Conservation (phyloP, 2,888 invertebrate species). For the Theretra japonica region DNA sequence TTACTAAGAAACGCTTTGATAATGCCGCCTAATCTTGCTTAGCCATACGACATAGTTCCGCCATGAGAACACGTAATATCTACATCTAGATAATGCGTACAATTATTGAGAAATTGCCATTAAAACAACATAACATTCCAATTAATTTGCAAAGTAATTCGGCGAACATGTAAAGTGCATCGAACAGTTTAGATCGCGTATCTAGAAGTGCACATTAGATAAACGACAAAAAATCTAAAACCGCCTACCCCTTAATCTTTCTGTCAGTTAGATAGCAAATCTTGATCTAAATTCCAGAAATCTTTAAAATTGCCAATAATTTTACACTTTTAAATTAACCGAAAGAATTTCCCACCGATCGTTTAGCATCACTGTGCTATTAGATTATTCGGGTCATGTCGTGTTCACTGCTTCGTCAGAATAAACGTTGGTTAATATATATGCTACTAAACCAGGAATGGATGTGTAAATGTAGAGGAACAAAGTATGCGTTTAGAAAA, state of each 20-base stretch:
- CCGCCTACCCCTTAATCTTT: conserved; percentile 46
- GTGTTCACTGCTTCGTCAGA: conserved; percentile 37
- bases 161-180: conserved; percentile 27
- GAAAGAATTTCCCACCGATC: conserved; percentile 55
- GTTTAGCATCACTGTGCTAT: conserved; percentile 47
- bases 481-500: background rate
- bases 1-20: conserved; percentile 10
- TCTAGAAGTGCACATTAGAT: conserved; percentile 28
- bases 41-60: background rate
- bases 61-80: background rate
- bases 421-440: background rate
- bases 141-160: conserved; percentile 28
- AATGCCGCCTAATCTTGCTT: conserved; percentile 1
- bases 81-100: conserved; percentile 30
- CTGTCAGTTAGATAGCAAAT: conserved; percentile 52
- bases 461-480: background rate
- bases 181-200: conserved; percentile 16
- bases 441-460: background rate
- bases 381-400: conserved; percentile 43
- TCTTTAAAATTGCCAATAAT: conserved; percentile 60
- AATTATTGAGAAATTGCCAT: conserved; percentile 25
- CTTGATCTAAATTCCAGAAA: conserved; percentile 53
- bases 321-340: conserved; percentile 55
- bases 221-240: conserved; percentile 8
- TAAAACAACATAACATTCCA: conserved; percentile 31